Evolutionary conservation across 2,888 invertebrate species (phyloP).

Genomic region (Ophioninae sp.): DNA sequence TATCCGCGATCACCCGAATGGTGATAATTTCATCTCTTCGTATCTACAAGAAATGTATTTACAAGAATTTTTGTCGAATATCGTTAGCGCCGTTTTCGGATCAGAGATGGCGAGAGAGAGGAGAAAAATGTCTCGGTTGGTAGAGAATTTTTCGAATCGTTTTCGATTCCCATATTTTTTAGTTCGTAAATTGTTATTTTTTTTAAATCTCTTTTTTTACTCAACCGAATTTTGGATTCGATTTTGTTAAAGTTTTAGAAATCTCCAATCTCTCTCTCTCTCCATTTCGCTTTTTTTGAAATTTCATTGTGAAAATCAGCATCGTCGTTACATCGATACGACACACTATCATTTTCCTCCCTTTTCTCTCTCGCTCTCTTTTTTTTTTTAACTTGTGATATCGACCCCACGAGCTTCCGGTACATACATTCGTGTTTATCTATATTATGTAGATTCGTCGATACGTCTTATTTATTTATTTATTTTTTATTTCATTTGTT

Average conservation of each 20-base stretch:
- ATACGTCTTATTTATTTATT: not conserved
- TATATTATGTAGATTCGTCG: not conserved
- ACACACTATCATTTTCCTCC: constrained; percentile 33
- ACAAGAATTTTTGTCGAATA: constrained; percentile 45
- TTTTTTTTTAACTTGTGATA: constrained; percentile 27
- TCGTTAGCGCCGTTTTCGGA: constrained; percentile 37
- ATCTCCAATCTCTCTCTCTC: not conserved
- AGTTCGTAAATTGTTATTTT: no score
- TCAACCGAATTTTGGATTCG: no score
- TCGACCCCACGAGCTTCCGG: constrained; percentile 18
- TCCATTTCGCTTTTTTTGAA: constrained; percentile 3
- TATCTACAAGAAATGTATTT: constrained; percentile 59
- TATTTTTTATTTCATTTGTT: not conserved
- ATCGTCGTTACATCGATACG: constrained; percentile 39
- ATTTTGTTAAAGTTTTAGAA: no score
- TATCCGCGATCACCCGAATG: constrained; percentile 3
- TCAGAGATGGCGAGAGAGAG: not conserved
- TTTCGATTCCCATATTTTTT: not conserved
- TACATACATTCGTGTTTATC: not conserved
- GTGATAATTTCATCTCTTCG: constrained; percentile 12
- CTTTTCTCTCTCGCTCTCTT: not conserved
- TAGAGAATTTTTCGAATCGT: not conserved
- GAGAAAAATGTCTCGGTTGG: not conserved
- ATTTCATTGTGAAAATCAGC: constrained; percentile 48
- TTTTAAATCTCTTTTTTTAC: no score